phyloP scores from a whole-genome alignment of 2,888 invertebrate genomes.

The Heliconius hortense region DNA sequence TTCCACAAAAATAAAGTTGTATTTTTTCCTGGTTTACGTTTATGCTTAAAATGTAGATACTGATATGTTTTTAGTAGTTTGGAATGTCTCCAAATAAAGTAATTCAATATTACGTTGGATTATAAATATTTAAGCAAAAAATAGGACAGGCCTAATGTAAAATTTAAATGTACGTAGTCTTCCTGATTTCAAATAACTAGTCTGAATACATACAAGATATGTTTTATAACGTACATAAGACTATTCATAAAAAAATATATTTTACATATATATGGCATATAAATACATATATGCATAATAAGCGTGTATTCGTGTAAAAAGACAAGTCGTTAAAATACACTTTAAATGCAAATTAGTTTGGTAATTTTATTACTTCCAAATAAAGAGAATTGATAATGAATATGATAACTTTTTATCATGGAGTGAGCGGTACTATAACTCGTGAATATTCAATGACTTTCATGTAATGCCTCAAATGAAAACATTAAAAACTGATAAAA shows the following conservation, averaged over 20 bases:
- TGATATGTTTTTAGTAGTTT: not conserved
- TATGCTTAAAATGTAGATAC: not conserved
- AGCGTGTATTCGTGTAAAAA: slow-evolving; percentile 9
- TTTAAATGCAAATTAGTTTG: slow-evolving; percentile 7
- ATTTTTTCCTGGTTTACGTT: not conserved
- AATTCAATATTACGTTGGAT: not conserved
- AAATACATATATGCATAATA: not conserved
- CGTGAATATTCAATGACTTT: slow-evolving; percentile 8
- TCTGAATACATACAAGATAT: not conserved
- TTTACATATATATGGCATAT: not conserved
- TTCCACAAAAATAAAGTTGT: not conserved
- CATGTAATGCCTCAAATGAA: not conserved
- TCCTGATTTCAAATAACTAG: not conserved
- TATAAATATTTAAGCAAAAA: too few relatives aligned
- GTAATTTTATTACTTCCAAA: slow-evolving; percentile 5
- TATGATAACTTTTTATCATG: slow-evolving; percentile 17
- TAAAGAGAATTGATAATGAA: slow-evolving; percentile 16
- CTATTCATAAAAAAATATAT: too few relatives aligned
- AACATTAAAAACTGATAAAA: not conserved
- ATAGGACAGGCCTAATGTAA: not conserved
- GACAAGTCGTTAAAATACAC: slow-evolving; percentile 11
- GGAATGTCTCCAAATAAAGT: not conserved
- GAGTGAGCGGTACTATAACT: not conserved
- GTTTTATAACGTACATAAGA: not conserved
- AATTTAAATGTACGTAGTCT: not conserved